phyloP scores from a whole-genome alignment of 1,140 invertebrate genomes.

The Pogonus chalceus region DNA sequence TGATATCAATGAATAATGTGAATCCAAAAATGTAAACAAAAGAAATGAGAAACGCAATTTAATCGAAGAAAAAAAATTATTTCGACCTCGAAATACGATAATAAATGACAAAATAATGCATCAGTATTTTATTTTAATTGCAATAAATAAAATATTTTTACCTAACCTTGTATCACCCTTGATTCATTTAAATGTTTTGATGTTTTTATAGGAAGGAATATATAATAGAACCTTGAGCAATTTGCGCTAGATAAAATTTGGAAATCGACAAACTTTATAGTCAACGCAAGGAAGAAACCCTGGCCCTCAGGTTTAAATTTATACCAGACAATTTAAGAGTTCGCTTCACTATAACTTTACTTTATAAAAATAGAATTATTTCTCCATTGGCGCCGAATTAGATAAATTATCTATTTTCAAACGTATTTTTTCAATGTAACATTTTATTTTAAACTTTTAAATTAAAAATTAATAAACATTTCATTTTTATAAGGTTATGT shows the following conservation, averaged over 20 bases:
- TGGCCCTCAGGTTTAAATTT: conserved; percentile 1
- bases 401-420: no score
- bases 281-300: not conserved
- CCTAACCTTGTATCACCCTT: not conserved
- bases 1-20: not conserved
- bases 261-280: not conserved
- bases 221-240: not conserved
- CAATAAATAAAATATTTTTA: not conserved
- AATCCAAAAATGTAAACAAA: not conserved
- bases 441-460: no score
- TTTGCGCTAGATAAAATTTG: not conserved
- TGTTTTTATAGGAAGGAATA: not conserved
- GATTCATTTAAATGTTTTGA: not conserved
- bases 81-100: not conserved
- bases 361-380: conserved; percentile 5
- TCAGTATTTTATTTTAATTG: not conserved
- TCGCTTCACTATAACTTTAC: not conserved
- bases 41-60: not conserved
- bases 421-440: no score
- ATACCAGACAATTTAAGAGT: not conserved
- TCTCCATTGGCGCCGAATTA: not conserved
- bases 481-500: no score
- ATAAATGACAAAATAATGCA: not conserved
- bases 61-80: not conserved
- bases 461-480: no score